Percentiles rank a stretch among this genome's conserved stretches.
Conservation (phyloP, 2,888 invertebrate genomes). For the Hoplodrina blanda region DNA sequence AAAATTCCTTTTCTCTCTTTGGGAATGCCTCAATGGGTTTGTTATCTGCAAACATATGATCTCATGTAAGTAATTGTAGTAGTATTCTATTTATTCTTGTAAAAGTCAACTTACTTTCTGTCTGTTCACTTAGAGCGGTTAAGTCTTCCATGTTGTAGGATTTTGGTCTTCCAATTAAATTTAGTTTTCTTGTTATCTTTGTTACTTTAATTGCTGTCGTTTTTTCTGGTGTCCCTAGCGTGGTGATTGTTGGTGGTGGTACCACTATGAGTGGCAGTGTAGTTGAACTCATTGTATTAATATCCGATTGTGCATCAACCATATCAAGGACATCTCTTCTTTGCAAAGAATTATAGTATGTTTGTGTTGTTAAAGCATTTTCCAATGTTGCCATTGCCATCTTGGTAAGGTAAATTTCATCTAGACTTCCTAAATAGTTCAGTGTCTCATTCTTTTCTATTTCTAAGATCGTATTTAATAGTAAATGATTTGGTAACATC, state of each 20-base stretch:
- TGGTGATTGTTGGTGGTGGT: background rate
- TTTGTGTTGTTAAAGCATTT: slow-evolving; percentile 60
- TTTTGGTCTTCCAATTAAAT: slow-evolving; percentile 79
- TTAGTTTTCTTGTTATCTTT: slow-evolving; percentile 62
- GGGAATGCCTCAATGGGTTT: slow-evolving; percentile 57
- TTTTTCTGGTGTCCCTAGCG: background rate
- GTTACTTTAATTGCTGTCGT: slow-evolving; percentile 6
- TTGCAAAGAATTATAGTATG: slow-evolving; percentile 68
- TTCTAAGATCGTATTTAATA: slow-evolving; percentile 78
- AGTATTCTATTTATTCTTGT: slow-evolving; percentile 49
- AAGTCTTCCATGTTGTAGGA: slow-evolving; percentile 80
- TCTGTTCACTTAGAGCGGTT: slow-evolving; percentile 60
- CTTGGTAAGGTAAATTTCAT: slow-evolving; percentile 80
- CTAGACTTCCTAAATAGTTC: slow-evolving; percentile 75
- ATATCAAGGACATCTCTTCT: slow-evolving; percentile 69
- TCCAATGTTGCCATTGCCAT: slow-evolving; percentile 78
- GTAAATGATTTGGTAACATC: slow-evolving; percentile 76
- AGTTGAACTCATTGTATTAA: slow-evolving; percentile 9
- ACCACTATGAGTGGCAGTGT: background rate
- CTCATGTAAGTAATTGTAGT: slow-evolving; percentile 56
- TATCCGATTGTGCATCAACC: slow-evolving; percentile 25
- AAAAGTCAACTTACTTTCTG: slow-evolving; percentile 76
- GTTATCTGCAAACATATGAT: slow-evolving; percentile 78
- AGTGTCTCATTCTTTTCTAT: slow-evolving; percentile 76
- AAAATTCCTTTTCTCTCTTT: slow-evolving; percentile 69